Conservation (phyloP, 2,113 vertebrate species). For the Otus sunia region DNA sequence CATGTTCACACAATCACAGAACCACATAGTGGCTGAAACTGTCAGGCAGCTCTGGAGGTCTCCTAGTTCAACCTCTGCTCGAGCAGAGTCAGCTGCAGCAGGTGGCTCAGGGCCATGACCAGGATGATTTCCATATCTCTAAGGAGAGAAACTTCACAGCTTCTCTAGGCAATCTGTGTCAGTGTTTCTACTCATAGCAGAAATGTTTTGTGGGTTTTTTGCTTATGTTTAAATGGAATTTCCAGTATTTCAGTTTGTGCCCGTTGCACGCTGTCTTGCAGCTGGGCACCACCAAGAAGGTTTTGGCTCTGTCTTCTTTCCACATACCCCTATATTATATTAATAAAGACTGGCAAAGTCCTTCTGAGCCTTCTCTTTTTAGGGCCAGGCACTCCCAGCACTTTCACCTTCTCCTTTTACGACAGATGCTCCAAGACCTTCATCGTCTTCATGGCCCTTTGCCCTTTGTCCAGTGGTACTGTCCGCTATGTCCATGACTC, state of each 20-base stretch:
- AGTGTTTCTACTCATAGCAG: not conserved
- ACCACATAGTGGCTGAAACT: not conserved
- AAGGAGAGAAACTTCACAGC: not conserved
- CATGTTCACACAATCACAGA: not conserved
- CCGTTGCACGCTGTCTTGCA: not conserved
- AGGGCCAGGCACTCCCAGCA: not conserved
- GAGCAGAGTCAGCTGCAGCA: not conserved
- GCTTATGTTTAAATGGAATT: not conserved
- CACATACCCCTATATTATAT: too few species aligned
- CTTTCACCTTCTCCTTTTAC: not conserved
- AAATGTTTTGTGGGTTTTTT: fast-evolving
- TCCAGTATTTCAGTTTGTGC: not conserved
- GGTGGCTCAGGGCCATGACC: too few species aligned
- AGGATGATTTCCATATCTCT: not conserved
- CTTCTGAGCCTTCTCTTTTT: not conserved
- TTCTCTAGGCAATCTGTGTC: not conserved
- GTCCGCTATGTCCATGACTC: not conserved
- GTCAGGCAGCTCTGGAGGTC: not conserved
- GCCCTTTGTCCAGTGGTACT: not conserved
- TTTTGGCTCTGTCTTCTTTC: not conserved
- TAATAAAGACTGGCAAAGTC: not conserved
- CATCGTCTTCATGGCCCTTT: not conserved
- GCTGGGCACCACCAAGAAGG: not conserved
- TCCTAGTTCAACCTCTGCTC: not conserved
- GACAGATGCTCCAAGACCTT: not conserved